These are phyloP conservation scores for Holacanthella duospinosa DNA, from an alignment of 2,888 invertebrate species.

Conservation along the genomic window DNA sequence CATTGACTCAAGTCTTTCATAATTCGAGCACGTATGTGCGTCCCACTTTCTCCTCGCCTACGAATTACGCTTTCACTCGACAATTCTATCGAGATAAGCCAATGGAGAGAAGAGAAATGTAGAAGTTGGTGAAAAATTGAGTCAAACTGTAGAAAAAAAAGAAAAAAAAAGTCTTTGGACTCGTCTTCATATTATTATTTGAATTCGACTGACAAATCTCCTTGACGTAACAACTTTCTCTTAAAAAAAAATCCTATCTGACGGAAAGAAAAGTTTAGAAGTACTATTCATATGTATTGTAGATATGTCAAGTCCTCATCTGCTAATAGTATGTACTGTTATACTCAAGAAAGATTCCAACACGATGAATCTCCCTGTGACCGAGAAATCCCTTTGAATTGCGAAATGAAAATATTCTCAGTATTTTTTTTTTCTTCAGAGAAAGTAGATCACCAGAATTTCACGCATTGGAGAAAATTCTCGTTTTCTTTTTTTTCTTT, in stretches of 20 bases:
- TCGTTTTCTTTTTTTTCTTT: too few relatives aligned
- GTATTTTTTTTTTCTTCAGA: too few relatives aligned
- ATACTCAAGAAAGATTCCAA: background rate
- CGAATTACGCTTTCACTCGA: background rate
- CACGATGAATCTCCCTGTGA: background rate
- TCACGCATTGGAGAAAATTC: too few relatives aligned
- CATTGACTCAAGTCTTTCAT: slow-evolving; percentile 1
- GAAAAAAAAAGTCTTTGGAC: background rate
- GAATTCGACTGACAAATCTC: slow-evolving; percentile 1
- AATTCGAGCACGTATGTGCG: background rate
- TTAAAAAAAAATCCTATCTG: background rate
- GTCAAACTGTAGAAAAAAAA: background rate
- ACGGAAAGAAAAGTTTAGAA: background rate
- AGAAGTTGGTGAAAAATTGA: slow-evolving; percentile 2
- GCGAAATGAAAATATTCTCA: background rate
- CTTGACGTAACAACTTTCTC: background rate
- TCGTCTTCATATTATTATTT: background rate
- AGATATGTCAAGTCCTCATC: background rate
- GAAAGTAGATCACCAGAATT: too few relatives aligned
- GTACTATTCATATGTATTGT: background rate
- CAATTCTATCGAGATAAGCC: background rate
- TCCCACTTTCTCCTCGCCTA: background rate
- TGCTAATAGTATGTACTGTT: background rate
- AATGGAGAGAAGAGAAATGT: background rate
- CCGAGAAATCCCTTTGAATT: background rate